phyloP scores from a whole-genome alignment of 2,888 invertebrate species.

The Drosophila imparisetae region DNA sequence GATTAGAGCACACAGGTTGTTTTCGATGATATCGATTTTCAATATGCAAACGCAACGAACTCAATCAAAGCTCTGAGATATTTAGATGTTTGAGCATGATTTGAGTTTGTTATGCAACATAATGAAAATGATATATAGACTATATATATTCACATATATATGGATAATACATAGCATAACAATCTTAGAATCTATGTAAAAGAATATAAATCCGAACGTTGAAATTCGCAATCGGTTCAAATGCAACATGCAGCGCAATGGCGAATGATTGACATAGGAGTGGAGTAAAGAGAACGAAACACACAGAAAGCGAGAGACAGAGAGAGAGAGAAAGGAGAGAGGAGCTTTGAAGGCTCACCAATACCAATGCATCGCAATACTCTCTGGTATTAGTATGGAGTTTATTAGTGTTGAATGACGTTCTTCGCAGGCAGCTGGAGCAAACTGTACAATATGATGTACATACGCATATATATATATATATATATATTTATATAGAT shows the following conservation, averaged over 20 bases:
- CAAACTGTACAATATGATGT: constrained; percentile 16
- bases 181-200: constrained; percentile 5
- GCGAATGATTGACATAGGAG: constrained; percentile 16
- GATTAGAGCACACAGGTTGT: constrained; percentile 25
- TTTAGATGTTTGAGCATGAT: constrained; percentile 7
- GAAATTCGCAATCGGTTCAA: constrained; percentile 27
- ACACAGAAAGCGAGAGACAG: constrained; percentile 3
- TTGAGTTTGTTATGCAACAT: constrained; percentile 23
- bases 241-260: constrained; percentile 49
- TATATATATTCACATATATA: neutral
- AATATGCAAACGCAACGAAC: constrained; percentile 10
- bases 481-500: neutral
- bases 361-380: constrained; percentile 28
- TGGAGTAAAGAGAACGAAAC: neutral
- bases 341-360: constrained; percentile 46
- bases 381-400: constrained; percentile 44
- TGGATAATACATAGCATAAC: constrained; percentile 29
- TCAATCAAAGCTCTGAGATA: constrained; percentile 19
- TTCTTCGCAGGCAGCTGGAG: constrained; percentile 12
- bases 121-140: neutral
- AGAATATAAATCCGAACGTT: constrained; percentile 10
- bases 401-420: constrained; percentile 39
- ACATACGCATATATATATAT: constrained; percentile 6
- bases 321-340: neutral
- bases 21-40: neutral